Evolutionary conservation across 1,140 invertebrate genomes (phyloP).

Genomic region (Camponotus pennsylvanicus): DNA sequence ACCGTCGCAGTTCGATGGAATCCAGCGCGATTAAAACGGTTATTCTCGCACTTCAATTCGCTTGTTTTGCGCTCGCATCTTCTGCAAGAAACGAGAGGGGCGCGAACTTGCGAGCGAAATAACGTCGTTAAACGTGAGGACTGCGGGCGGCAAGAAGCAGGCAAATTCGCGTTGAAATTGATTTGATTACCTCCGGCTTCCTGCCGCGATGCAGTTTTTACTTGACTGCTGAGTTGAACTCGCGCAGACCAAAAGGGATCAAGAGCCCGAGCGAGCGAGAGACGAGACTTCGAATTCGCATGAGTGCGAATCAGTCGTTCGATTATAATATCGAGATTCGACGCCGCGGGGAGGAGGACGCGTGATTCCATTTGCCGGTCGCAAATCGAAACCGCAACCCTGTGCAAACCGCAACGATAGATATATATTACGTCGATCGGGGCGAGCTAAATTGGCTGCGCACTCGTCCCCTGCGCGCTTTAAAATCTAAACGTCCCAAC

Average conservation of each 20-base stretch:
- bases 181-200: conserved; percentile 73
- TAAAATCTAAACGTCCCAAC: conserved; percentile 66
- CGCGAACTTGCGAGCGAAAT: conserved; percentile 42
- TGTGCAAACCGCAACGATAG: conserved; percentile 70
- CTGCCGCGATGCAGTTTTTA: conserved; percentile 64
- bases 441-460: conserved; percentile 54
- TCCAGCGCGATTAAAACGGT: conserved; percentile 47
- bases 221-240: conserved; percentile 41
- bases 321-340: conserved; percentile 62
- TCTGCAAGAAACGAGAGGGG: not conserved
- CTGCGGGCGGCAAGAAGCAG: conserved; percentile 52
- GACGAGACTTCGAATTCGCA: conserved; percentile 42
- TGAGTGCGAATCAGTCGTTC: conserved; percentile 58
- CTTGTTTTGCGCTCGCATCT: conserved; percentile 35
- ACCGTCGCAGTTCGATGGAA: conserved; percentile 38
- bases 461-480: conserved; percentile 56
- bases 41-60: conserved; percentile 29
- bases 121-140: conserved; percentile 49
- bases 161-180: conserved; percentile 68
- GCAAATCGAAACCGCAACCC: conserved; percentile 76
- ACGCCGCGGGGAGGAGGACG: conserved; percentile 55
- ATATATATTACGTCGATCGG: conserved; percentile 73
- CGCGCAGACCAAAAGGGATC: conserved; percentile 19
- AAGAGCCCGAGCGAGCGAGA: conserved; percentile 1
- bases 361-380: conserved; percentile 76